Conservation (phyloP, 2,888 invertebrate species). For the Drymonia ruficornis region DNA sequence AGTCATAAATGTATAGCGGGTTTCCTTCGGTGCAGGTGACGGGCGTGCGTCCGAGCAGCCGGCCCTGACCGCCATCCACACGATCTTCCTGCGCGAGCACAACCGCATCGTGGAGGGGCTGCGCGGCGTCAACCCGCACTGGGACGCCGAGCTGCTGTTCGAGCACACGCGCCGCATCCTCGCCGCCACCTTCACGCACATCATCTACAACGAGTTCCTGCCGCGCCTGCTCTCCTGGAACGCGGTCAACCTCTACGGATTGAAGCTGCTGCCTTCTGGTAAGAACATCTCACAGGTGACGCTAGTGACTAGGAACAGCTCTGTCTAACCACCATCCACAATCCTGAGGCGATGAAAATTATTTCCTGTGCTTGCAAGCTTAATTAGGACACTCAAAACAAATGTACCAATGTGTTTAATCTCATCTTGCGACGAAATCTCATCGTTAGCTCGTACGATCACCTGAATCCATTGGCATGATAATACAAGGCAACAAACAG, state of each 20-base stretch:
- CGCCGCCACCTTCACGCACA: slow-evolving; percentile 91
- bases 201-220: slow-evolving; percentile 95
- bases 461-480: too few species aligned
- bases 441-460: too few species aligned
- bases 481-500: too few species aligned
- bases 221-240: slow-evolving; percentile 96
- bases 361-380: too few species aligned
- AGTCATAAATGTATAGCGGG: too few species aligned
- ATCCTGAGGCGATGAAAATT: too few species aligned
- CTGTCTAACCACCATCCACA: too few species aligned
- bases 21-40: slow-evolving; percentile 84
- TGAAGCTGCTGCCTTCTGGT: slow-evolving; percentile 91
- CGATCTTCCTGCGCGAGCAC: slow-evolving; percentile 95
- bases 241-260: slow-evolving; percentile 93
- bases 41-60: slow-evolving; percentile 97
- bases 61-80: slow-evolving; percentile 94
- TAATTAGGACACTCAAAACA: too few species aligned
- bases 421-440: too few species aligned
- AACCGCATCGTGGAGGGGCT: slow-evolving; percentile 93
- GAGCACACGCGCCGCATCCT: slow-evolving; percentile 91
- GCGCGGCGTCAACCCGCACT: slow-evolving; percentile 93
- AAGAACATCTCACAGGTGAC: slow-evolving; percentile 20
- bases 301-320: too few species aligned
- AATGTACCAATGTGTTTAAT: too few species aligned
- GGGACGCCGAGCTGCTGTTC: slow-evolving; percentile 94